Evolutionary conservation across 2,113 vertebrate genomes (phyloP).

Genomic region (Dasyornis broadbenti): DNA sequence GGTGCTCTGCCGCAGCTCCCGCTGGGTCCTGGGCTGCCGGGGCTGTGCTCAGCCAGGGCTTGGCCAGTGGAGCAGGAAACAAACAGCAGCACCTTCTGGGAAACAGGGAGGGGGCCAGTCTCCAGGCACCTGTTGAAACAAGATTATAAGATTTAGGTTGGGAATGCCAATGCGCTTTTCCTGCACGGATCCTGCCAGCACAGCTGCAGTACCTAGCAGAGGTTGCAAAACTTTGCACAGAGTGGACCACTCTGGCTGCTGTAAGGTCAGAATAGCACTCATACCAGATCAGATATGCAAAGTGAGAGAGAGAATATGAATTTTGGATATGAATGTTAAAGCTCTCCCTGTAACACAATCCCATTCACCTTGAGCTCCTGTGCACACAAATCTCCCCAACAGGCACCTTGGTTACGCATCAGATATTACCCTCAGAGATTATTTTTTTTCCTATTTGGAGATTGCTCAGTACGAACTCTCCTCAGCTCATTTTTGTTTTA

Average conservation of each 20-base stretch:
- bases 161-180: neutral
- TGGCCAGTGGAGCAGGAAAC: accelerated
- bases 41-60: neutral
- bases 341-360: neutral
- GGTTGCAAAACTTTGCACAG: accelerated
- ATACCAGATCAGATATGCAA: neutral
- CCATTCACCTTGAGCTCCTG: neutral
- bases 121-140: neutral
- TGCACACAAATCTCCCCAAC: neutral
- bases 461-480: neutral
- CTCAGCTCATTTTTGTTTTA: neutral
- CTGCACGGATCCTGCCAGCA: neutral
- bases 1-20: accelerated
- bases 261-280: neutral
- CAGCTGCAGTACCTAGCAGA: neutral
- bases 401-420: neutral
- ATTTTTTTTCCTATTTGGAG: neutral
- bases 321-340: neutral
- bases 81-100: neutral
- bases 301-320: neutral
- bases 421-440: neutral
- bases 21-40: accelerated
- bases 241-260: neutral
- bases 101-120: neutral
- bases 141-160: neutral